Evolutionary conservation across 2,888 invertebrate genomes (phyloP), one percentile per base, ranked within the genome.

Genomic region (Gisinianus flammeolus): DNA sequence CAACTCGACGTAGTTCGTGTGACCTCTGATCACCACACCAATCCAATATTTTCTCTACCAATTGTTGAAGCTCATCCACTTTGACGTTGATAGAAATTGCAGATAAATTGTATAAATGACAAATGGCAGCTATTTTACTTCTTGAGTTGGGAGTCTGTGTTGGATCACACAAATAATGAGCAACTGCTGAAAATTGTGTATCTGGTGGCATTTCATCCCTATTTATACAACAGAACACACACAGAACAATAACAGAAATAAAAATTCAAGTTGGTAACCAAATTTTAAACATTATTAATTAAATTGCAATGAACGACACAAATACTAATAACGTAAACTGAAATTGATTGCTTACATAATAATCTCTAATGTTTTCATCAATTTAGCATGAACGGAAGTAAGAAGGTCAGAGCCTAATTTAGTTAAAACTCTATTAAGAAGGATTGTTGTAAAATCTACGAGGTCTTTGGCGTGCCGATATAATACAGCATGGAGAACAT

Each of bases 391-490:
- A 83, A 97, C 94, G 0, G 97, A 97, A 78, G 93, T 95, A 10
- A 98, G 89, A 81, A 97, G 90, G 87, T 98, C 98, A 0, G 93
- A 92, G 76, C 97, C 97, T 52, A 95, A 90, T 87, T 97, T 98
- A 87, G 94, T 93, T 76, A 98, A 92, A 22, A 92, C 90, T 86
- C 95, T 91, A 78, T 94, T 94, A 86, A 98, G 90, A 73, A 98
- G 90, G 84, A 96, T 93, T 86, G 96, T 96, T 1, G 98, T 90
- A 96, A 98, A 98, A 87, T 95, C 96, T 85, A 93, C 91, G 73
- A 98, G 90, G 86, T 97, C 96, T 81, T 91, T 91, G 86, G 93
- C 93, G 88, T 98, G 96, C 56, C 93, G 91, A 80, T 92, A 89
- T 76, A 98, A 92, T 85, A 98, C 90, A 86, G 97, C 97, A 85